Base-by-base conservation (phyloP, 2,888 invertebrate genomes). In the Drosophila macrospina region DNA sequence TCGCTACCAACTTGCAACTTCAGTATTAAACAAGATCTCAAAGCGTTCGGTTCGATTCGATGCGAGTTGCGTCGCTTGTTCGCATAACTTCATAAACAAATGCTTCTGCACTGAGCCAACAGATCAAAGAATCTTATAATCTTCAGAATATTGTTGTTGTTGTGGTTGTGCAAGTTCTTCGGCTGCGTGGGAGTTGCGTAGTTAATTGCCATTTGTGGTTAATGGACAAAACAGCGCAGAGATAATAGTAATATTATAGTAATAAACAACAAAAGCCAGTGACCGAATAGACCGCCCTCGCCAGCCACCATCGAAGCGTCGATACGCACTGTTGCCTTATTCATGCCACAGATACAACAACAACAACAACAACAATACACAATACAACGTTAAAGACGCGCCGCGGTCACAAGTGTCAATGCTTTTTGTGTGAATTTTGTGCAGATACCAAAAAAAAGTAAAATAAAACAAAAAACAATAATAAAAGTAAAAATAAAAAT, bases 11-110 rank as follows among this genome's bases (percentile, higher is more conserved):
- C 83, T 85, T 63, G 72, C 72, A 73, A 65, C 62, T 86, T 76
- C 44, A 85, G 84, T 86, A 86, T 86, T 80, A 85, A 86, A 73
- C 80, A 75, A 84, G 85, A 85, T 85, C 85, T 85, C 85, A 85
- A 66, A 71, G 74, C 78, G 78, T 61, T 66, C 75, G 75, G 75
- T 69, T 71, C 64, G 70, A 34, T 51, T 39, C 56, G 50, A 20
- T 48, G 16, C 57, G 45, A 56, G 56, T 45, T 26, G 42, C 30
- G 32, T 20, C 28, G 28, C 47, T 54, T 41, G 51, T 42, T 54
- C 63, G 61, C 50, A 36, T 48, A 55, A 36, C 51, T 57, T 32
- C 24, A 57, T 36, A 61, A 45, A 32, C 11, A 34, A 75, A 66
- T 39, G 51, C 51, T 51, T 16, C 37, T 28, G 16, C 39, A 7